Percentiles rank a stretch among this genome's conserved stretches.
phyloP scores from a whole-genome alignment of 2,888 invertebrate genomes.

The Chrysopilus asiliformis region DNA sequence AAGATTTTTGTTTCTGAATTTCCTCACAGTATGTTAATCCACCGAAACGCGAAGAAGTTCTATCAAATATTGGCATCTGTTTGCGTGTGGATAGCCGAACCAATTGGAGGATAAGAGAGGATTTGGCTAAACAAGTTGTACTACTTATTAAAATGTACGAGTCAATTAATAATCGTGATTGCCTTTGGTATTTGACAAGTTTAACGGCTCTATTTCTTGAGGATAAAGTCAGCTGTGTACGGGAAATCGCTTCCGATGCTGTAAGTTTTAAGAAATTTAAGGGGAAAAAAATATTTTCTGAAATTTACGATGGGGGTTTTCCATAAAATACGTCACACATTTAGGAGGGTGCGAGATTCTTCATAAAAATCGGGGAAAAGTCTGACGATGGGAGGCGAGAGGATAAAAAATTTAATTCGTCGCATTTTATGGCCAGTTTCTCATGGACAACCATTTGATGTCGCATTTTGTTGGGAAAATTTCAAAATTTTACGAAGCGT shows the following conservation, averaged over 20 bases:
- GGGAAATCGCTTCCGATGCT: slow-evolving; percentile 42
- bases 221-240: slow-evolving; percentile 50
- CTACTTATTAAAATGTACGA: slow-evolving; percentile 37
- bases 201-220: slow-evolving; percentile 48
- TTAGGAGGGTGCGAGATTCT: no score
- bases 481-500: no score
- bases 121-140: slow-evolving; percentile 51
- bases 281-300: background rate
- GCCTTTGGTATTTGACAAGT: slow-evolving; percentile 38
- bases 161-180: slow-evolving; percentile 14
- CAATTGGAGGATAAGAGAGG: slow-evolving; percentile 63
- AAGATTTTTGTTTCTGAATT: background rate
- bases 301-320: no score
- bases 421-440: no score
- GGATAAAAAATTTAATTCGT: no score
- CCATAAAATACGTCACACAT: no score
- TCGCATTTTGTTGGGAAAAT: no score
- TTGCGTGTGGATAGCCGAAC: slow-evolving; percentile 46
- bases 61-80: slow-evolving; percentile 47
- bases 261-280: slow-evolving; percentile 35
- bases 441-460: no score
- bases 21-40: slow-evolving; percentile 21
- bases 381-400: no score
- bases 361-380: no score
- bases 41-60: slow-evolving; percentile 45